These are phyloP conservation scores for Chloropsis cyanopogon DNA, from an alignment of 2,113 vertebrate genomes.

Conservation along the genomic window DNA sequence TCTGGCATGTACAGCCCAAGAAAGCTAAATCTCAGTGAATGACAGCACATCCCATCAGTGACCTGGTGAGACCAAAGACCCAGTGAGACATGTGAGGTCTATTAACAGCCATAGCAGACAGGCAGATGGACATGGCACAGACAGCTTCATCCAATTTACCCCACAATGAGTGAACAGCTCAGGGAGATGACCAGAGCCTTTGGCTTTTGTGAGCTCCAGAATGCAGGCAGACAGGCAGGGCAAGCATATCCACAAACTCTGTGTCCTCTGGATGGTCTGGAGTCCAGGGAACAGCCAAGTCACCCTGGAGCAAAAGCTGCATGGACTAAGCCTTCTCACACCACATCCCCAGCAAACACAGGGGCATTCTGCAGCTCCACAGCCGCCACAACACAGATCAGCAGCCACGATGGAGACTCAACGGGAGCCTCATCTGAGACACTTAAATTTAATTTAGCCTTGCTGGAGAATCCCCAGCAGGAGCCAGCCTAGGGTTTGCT, in stretches of 20 bases:
- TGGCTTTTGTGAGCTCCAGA: not conserved
- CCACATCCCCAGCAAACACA: accelerated
- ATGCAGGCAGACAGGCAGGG: accelerated
- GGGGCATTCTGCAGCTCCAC: not conserved
- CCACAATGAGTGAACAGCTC: not conserved
- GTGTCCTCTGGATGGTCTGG: not conserved
- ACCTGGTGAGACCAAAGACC: not conserved
- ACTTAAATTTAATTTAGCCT: not conserved
- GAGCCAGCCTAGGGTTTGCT: not conserved
- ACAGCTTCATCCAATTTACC: not conserved
- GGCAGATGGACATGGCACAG: not conserved
- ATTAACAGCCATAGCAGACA: not conserved
- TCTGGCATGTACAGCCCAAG: not conserved
- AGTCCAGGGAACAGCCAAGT: not conserved
- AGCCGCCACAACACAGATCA: not conserved
- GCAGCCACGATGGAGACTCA: accelerated
- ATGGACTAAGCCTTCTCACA: not conserved
- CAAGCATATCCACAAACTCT: not conserved
- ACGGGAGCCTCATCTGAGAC: accelerated
- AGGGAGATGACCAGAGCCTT: not conserved
- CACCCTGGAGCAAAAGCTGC: not conserved
- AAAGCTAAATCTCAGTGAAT: not conserved
- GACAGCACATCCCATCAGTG: not conserved
- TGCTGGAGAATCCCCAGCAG: not conserved
- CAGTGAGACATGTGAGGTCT: not conserved